Evolutionary conservation across 2,113 vertebrate genomes (phyloP), one percentile per base, ranked within the genome.

Genomic region (Pangasianodon gigas): DNA sequence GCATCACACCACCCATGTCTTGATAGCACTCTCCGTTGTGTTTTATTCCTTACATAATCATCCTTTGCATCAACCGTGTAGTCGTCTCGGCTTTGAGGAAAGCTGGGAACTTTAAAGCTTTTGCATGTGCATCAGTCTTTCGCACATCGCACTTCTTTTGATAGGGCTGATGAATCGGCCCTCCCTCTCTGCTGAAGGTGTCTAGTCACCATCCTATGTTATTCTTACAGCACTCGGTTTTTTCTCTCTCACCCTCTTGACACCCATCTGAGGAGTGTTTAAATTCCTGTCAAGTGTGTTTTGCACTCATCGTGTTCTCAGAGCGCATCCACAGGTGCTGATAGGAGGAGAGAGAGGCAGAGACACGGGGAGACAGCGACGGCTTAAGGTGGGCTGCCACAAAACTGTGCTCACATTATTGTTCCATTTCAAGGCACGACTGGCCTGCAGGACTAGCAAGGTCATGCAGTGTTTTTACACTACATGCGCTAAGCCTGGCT

Each of bases 201-300:
- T 62, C n/a, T 65, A 87, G 16, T 19, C 69, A 86, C 5, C 51
- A 85, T 58, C 32, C 0, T 52, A 7, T 67, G 19, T 67, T 84
- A 44, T 85, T 80, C 82, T 26, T 51, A 26, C 75, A 82, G 13
- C 44, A 29, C 26, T 84, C 16, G 19, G 19, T 60, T 87, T 71
- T 71, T n/a, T 37, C 84, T 81, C 80, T 83, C 26, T 62, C 52
- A 88, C 51, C 74, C 74, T 71, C 81, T 71, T 86, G 82, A 83
- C 84, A 80, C 71, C 26, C 58, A 85, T 71, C 67, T 67, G 46
- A 91, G 44, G 83, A 87, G 65, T 90, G 91, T 88, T 91, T 91
- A 91, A 84, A 83, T 88, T 87, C 75, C 74, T 85, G 89, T 88
- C 86, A 90, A 88, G 91, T 77, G 71, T 65, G 81, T 87, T 87